phyloP scores from a whole-genome alignment of 2,113 vertebrate genomes.

The Taxidea taxus region DNA sequence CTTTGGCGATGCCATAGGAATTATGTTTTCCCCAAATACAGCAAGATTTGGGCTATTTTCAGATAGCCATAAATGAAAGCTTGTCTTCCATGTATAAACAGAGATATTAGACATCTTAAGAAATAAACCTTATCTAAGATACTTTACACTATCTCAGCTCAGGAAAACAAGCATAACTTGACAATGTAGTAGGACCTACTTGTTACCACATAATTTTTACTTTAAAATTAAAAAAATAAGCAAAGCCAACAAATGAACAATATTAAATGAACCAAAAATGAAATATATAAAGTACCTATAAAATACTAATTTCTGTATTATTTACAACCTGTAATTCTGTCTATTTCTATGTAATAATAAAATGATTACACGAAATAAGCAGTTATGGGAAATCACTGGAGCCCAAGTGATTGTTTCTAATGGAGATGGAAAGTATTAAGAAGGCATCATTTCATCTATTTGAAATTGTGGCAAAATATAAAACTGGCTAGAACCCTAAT shows the following conservation, averaged over 20 bases:
- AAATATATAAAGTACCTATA: not conserved
- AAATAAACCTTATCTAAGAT: not conserved
- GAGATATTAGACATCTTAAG: not conserved
- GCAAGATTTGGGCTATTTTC: not conserved
- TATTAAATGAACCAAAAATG: not conserved
- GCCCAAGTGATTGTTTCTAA: not conserved
- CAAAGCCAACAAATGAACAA: not conserved
- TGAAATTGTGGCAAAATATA: not conserved
- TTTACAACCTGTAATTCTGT: not conserved
- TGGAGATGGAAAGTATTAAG: not conserved
- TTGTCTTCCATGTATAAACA: not conserved
- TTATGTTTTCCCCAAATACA: not conserved
- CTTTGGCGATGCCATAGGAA: not conserved
- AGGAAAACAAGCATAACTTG: not conserved
- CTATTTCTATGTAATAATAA: not conserved
- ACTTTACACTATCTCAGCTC: not conserved
- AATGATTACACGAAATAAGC: not conserved
- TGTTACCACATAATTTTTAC: not conserved
- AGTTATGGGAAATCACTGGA: not conserved
- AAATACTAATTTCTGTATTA: not conserved
- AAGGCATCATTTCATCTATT: not conserved
- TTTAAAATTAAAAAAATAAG: not conserved
- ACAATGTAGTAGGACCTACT: not conserved
- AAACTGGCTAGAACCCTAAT: not conserved
- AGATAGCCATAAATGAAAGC: not conserved